These are phyloP conservation scores for Pangasius djambal DNA, from an alignment of 2,797 vertebrate genomes.

Conservation along the genomic window DNA sequence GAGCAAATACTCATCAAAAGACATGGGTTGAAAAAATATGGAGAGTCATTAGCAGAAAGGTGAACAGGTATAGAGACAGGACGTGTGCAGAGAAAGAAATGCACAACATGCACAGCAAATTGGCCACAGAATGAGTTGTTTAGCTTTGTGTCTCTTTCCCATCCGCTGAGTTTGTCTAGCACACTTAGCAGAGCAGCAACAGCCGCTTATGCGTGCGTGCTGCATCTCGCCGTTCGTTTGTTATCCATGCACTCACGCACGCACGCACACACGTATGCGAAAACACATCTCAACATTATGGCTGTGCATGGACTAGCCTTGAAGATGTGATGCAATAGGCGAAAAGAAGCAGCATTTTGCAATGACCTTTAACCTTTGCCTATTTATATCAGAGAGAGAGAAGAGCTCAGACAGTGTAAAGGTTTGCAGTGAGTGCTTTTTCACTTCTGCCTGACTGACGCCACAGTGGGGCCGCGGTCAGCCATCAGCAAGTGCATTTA, in stretches of 20 bases:
- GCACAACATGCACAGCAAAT: not conserved
- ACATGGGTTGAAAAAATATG: not conserved
- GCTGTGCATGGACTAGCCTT: not conserved
- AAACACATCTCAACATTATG: constrained; percentile 10
- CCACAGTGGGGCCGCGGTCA: not conserved
- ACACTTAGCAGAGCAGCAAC: constrained; percentile 1
- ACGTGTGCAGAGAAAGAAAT: constrained; percentile 15
- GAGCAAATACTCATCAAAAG: not conserved
- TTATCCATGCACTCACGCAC: constrained; percentile 26
- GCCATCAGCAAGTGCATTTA: constrained; percentile 6
- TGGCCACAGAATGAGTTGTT: constrained; percentile 3
- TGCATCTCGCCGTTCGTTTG: not conserved
- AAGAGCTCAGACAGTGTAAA: not conserved
- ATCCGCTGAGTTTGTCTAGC: constrained; percentile 1
- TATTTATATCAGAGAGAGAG: constrained; percentile 9
- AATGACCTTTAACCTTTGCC: constrained; percentile 14
- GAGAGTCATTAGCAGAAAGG: not conserved
- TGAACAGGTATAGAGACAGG: constrained; percentile 6
- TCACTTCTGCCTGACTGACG: constrained; percentile 9
- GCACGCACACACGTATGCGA: constrained; percentile 32
- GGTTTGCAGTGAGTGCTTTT: constrained; percentile 12
- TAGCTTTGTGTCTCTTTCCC: not conserved
- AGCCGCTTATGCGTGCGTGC: not conserved
- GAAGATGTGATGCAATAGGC: constrained; percentile 13
- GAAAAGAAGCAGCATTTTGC: not conserved